These are phyloP conservation scores for Agapornis roseicollis DNA, from an alignment of 2,113 vertebrate genomes.

Conservation along the genomic window DNA sequence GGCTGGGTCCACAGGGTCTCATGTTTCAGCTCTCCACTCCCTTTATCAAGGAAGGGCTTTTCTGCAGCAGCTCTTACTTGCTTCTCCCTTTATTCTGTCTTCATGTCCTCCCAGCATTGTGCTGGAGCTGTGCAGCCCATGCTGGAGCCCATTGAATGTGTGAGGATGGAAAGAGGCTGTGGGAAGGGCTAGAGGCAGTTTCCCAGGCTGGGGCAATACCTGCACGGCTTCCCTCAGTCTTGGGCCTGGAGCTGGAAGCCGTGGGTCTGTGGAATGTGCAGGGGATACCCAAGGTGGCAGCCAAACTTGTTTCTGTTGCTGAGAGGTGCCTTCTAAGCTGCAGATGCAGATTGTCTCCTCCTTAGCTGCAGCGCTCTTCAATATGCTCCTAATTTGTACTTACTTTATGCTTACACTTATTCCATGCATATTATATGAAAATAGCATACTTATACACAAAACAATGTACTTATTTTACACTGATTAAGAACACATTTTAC, in stretches of 20 bases:
- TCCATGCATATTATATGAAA: not conserved
- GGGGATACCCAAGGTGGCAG: not conserved
- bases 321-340: not conserved
- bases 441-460: not conserved
- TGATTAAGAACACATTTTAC: not conserved
- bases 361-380: not conserved
- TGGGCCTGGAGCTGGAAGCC: not conserved
- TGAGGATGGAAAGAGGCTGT: not conserved
- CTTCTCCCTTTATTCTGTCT: not conserved
- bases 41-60: not conserved
- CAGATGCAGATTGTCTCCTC: not conserved
- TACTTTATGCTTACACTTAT: not conserved
- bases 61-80: not conserved
- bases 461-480: not conserved
- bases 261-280: fast-evolving
- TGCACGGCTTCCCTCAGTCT: not conserved
- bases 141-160: not conserved
- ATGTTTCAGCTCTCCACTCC: fast-evolving
- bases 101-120: not conserved
- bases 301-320: not conserved
- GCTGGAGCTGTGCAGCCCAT: too few species aligned
- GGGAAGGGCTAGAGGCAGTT: too few species aligned
- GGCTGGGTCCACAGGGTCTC: not conserved
- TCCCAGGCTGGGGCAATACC: too few species aligned
- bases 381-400: not conserved